Evolutionary conservation across 2,113 vertebrate genomes (phyloP).

Genomic region (Corvus moneduloides): DNA sequence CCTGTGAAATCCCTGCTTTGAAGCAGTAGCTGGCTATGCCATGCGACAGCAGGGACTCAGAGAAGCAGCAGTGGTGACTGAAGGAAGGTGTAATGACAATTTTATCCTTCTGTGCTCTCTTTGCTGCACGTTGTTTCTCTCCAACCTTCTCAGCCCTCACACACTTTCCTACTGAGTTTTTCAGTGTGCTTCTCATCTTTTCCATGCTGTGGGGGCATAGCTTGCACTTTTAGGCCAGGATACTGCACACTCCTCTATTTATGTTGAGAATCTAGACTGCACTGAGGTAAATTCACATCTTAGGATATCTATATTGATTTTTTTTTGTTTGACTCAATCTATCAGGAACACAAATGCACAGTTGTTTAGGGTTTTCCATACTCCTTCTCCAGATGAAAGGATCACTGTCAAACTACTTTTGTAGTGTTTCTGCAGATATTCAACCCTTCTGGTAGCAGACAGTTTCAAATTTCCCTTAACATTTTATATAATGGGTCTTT

Average conservation of each 20-base stretch:
- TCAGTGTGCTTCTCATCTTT: not conserved
- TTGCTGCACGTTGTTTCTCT: not conserved
- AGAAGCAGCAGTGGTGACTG: not conserved
- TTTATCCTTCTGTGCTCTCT: not conserved
- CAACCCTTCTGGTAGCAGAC: not conserved
- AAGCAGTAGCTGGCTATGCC: not conserved
- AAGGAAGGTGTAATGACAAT: not conserved
- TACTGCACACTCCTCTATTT: not conserved
- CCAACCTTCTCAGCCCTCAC: not conserved
- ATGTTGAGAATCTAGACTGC: not conserved
- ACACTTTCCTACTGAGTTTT: not conserved
- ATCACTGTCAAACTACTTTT: not conserved
- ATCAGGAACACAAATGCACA: not conserved
- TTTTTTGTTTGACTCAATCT: not conserved
- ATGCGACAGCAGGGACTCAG: not conserved
- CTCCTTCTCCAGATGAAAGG: not conserved
- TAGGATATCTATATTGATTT: not conserved
- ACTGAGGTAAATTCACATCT: not conserved
- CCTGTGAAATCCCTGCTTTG: not conserved
- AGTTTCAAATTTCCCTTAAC: not conserved
- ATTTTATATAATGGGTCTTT: not conserved
- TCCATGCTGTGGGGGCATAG: not conserved
- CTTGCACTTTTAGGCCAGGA: not conserved
- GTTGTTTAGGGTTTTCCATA: not conserved
- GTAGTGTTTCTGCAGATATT: not conserved